These are phyloP conservation scores for Columba janthina DNA, from an alignment of 2,113 vertebrate species.

Conservation along the genomic window DNA sequence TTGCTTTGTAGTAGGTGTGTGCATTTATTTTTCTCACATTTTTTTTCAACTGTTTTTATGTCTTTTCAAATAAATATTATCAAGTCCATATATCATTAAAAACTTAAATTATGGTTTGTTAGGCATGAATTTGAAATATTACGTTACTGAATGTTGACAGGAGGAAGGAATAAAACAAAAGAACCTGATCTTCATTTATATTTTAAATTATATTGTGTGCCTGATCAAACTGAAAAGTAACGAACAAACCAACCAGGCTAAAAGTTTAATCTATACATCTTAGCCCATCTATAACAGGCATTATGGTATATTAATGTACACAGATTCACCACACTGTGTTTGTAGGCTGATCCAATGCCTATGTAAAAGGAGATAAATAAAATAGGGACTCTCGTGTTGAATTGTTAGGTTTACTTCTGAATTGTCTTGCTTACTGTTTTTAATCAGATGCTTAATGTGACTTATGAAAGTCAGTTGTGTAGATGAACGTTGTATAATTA, in stretches of 20 bases:
- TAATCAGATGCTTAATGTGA: constrained; percentile 18
- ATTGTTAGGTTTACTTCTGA: not conserved
- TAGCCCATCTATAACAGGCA: not conserved
- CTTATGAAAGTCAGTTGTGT: not conserved
- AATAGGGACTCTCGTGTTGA: not conserved
- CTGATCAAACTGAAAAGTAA: not conserved
- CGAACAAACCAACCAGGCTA: not conserved
- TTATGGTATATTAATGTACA: not conserved
- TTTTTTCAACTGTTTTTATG: not conserved
- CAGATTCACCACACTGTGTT: not conserved
- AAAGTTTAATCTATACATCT: not conserved
- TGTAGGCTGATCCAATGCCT: not conserved
- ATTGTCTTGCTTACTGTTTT: not conserved
- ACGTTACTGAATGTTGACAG: not conserved
- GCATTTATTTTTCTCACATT: not conserved
- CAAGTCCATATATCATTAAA: not conserved
- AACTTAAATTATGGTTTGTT: not conserved
- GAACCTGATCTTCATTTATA: not conserved
- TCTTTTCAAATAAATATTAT: constrained; percentile 7
- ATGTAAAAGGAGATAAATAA: not conserved
- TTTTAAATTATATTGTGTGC: not conserved
- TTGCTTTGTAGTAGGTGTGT: not conserved
- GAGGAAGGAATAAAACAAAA: not conserved
- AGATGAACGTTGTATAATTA: not conserved
- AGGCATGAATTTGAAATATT: not conserved